These are phyloP conservation scores for Malurus alboscapulatus DNA, from an alignment of 2,113 vertebrate species.

Conservation along the genomic window DNA sequence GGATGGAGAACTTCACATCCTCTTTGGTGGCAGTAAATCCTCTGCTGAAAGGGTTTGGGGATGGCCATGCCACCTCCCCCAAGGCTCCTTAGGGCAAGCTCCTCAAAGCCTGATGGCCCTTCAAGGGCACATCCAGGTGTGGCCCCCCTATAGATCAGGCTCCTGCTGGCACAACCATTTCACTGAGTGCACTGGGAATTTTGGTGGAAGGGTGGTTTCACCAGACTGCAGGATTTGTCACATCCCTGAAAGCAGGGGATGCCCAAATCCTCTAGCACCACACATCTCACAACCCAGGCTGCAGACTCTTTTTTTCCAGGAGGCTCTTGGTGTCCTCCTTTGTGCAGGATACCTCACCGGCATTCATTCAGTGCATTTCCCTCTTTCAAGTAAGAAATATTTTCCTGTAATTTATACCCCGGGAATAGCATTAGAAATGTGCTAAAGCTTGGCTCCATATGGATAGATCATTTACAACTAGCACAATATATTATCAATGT, in stretches of 20 bases:
- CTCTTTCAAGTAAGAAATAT: conserved; percentile 62
- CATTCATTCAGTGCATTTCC: conserved; percentile 22
- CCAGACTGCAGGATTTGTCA: background rate
- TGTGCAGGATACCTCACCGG: background rate
- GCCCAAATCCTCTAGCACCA: background rate
- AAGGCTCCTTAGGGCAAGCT: background rate
- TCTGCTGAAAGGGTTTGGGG: background rate
- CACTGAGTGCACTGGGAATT: background rate
- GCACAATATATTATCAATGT: conserved; percentile 78
- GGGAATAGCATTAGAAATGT: conserved; percentile 71
- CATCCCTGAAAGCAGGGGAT: background rate
- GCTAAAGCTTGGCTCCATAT: conserved; percentile 73
- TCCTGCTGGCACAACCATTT: background rate
- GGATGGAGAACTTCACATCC: background rate
- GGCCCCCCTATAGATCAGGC: rapidly evolving
- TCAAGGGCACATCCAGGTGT: rapidly evolving
- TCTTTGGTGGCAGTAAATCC: background rate
- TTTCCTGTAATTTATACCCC: conserved; percentile 72
- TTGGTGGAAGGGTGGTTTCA: background rate
- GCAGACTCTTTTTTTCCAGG: background rate
- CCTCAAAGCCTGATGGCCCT: background rate
- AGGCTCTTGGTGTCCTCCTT: background rate
- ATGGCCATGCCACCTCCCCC: background rate
- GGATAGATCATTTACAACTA: conserved; percentile 79
- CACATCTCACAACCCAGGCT: background rate